phyloP scores from a whole-genome alignment of 2,797 vertebrate species.

The Microctenopoma steveboyesi region DNA sequence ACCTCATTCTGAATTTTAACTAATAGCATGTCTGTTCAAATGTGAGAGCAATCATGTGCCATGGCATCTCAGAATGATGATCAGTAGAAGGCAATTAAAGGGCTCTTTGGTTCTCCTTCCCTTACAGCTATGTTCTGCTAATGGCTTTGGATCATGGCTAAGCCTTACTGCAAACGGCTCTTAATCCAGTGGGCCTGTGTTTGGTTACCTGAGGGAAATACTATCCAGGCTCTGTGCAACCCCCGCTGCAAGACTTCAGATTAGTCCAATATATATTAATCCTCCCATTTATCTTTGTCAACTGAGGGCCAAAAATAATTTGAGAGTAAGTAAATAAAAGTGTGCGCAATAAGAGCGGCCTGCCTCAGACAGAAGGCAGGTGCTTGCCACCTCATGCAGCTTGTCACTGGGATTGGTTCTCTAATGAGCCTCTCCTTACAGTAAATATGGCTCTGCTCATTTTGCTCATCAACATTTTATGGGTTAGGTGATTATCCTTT shows the following conservation, averaged over 20 bases:
- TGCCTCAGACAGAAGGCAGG: slow-evolving; percentile 89
- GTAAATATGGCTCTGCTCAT: slow-evolving; percentile 81
- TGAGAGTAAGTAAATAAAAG: slow-evolving; percentile 92
- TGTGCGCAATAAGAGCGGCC: slow-evolving; percentile 79
- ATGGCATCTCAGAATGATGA: slow-evolving; percentile 73
- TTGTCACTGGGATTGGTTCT: slow-evolving; percentile 86
- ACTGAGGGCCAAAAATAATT: slow-evolving; percentile 88
- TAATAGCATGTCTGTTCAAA: slow-evolving; percentile 12
- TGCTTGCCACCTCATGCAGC: slow-evolving; percentile 84
- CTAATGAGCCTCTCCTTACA: slow-evolving; percentile 84
- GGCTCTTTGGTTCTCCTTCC: slow-evolving; percentile 71
- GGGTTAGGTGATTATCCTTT: slow-evolving; percentile 76
- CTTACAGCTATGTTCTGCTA: slow-evolving; percentile 86
- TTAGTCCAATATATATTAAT: slow-evolving; percentile 96
- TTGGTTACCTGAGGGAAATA: slow-evolving; percentile 98
- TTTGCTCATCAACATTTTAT: slow-evolving; percentile 87
- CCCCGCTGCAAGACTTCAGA: slow-evolving; percentile 85
- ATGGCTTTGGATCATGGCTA: slow-evolving; percentile 92
- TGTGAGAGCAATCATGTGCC: slow-evolving; percentile 7
- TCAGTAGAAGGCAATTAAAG: slow-evolving; percentile 86
- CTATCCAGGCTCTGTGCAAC: slow-evolving; percentile 86
- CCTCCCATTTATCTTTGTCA: slow-evolving; percentile 88
- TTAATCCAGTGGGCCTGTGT: slow-evolving; percentile 95
- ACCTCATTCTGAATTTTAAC: slow-evolving; percentile 12
- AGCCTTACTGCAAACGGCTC: slow-evolving; percentile 96